Base-by-base conservation (phyloP, 2,888 invertebrate species). In the Calliphora vomitoria region DNA sequence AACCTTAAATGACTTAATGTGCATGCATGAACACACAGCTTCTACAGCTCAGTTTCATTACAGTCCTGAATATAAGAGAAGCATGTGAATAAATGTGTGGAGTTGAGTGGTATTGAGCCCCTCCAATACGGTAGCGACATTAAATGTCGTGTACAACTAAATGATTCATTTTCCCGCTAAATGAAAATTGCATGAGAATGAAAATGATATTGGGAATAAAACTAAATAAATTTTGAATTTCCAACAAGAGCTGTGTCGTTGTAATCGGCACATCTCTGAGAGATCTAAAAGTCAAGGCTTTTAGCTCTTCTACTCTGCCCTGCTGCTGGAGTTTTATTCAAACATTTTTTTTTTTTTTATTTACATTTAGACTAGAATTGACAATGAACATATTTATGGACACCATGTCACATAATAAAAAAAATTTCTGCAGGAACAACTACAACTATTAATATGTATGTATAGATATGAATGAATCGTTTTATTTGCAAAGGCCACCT, bases 391-490 rank as follows among this genome's bases (percentile, higher is more conserved):
- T 90, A 90, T 90, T 90, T 90, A 90, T 90, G 90, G 91, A 90
- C 88, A 90, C 88, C 89, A 89, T 90, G 91, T 90, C 90, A 90
- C 89, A 90, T 90, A 91, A 91, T 91, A 89, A 90, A 90, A n/a
- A 84, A 82, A 78, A 72, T 71, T 64, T 71, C 66, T 10, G 58
- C 50, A 62, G 25, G 2, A 25, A 74, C 44, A 90, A 89, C 84
- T n/a, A 58, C 1, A 75, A 71, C 60, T 41, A 8, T n/a, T n/a
- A n/a, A n/a, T 90, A 86, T n/a, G 35, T n/a, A n/a, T 31, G 5
- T 62, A 3, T n/a, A 50, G 15, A 1, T 18, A 20, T 62, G 60
- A 55, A 15, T 87, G 86, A 90, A 90, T 89, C 86, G 87, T 87
- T 88, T 85, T 89, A 86, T 89, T 55, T 11, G 86, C 87, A 90